Evolutionary conservation across 2,797 vertebrate species (phyloP), one percentile per base, ranked within the genome.

Genomic region (Distichodus sexfasciatus): DNA sequence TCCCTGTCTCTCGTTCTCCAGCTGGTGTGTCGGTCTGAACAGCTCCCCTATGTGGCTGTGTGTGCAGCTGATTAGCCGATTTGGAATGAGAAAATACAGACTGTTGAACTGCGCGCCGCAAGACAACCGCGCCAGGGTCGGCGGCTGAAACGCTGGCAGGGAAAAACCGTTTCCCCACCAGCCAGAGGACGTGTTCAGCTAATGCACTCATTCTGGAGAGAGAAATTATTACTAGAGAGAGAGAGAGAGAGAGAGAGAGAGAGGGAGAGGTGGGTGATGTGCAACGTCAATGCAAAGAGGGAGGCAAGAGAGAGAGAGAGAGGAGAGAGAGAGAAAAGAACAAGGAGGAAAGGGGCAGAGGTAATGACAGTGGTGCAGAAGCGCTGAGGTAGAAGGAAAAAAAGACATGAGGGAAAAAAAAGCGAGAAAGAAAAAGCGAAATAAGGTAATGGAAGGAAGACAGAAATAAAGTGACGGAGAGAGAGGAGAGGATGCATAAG

Each of bases 121-220:
- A 12, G 12, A 50, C 11, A 50, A 28, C 47, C 24, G 2, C 14
- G 47, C 21, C 28, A 54, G 51, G 51, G 51, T 54, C 51, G 33
- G n/a, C 9, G 55, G 11, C n/a, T 60, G 33, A 40, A 69, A 59
- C 60, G 51, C 31, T 9, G 54, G 64, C 3, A n/a, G 36, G 28
- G 43, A 19, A 58, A 69, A 60, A 33, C 51, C 55, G 41, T 69
- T 68, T 57, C 38, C 44, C 12, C 15, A 58, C 6, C 66, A 12
- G 51, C 33, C 31, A 14, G 31, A 26, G 41, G 26, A 60, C 31
- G 8, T 33, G 46, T 40, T 59, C 48, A 68, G 50, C 44, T 68
- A 59, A 68, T 36, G 36, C 29, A 11, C 33, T 48, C 33, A 8
- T 35, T 8, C 15, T 8, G 12, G 46, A 6, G 40, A 19, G 40